Conservation (phyloP, 2,113 vertebrate genomes). For the Nematolebias whitei region DNA sequence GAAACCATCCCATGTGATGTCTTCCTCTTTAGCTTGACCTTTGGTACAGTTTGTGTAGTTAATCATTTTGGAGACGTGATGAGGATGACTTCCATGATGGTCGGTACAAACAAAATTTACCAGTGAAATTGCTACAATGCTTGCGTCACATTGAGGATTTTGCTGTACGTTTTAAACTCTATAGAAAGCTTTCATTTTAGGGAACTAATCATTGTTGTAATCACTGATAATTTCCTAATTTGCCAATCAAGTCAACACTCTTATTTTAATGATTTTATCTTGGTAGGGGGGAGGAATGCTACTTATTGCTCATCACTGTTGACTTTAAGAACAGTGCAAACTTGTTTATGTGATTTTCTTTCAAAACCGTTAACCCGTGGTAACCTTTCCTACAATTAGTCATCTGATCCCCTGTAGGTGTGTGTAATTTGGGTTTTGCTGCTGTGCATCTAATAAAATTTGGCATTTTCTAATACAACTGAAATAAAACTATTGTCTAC, state of each 20-base stretch:
- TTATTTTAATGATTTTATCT: background rate
- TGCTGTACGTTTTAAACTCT: background rate
- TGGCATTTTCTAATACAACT: too few relatives aligned
- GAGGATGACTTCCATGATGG: background rate
- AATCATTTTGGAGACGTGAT: background rate
- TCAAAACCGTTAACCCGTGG: background rate
- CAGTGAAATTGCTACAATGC: background rate
- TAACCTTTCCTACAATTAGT: conserved; percentile 7
- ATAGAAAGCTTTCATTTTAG: background rate
- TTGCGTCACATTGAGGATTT: background rate
- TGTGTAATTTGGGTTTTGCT: background rate
- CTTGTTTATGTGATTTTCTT: conserved; percentile 22
- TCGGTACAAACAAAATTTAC: background rate
- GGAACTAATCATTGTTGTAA: background rate
- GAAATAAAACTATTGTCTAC: too few relatives aligned
- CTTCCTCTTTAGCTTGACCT: conserved; percentile 15
- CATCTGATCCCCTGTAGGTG: background rate
- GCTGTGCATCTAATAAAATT: too few relatives aligned
- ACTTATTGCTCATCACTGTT: background rate
- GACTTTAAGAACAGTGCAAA: conserved; percentile 8
- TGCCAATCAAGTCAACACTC: background rate
- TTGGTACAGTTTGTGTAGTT: background rate
- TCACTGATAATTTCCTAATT: background rate
- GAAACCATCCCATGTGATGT: conserved; percentile 1
- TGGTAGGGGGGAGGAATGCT: background rate